Base-by-base conservation (phyloP, 2,113 vertebrate genomes). In the Elanoides forficatus region DNA sequence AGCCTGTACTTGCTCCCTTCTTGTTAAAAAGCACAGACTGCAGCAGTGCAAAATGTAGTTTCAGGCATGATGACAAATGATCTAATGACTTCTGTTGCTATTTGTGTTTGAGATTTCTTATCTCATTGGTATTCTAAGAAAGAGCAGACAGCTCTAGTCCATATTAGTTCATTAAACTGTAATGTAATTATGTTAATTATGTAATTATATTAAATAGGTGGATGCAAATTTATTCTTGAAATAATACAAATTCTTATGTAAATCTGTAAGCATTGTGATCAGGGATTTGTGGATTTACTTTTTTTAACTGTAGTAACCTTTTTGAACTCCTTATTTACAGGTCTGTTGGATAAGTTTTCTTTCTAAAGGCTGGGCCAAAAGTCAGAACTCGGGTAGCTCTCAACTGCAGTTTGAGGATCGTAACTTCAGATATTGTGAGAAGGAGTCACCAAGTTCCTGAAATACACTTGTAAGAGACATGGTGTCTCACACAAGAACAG, bases 211-310 rank as follows among this genome's bases (percentile, higher is more conserved):
- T 87, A 55, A 73, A 47, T 36, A 60, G 67, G 22, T 86, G 30
- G 45, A 62, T 74, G 47, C 42, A 81, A 48, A 52, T 78, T 73
- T 74, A 11, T 58, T 72, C 27, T 75, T 74, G 82, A 42, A 91
- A 52, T 80, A 63, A n/a, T 67, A 27, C 8, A 67, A 15, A 43
- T 73, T 76, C 52, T 90, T 91, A 81, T 3, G 20, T 80, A 81
- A 95, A 70, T 86, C 47, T 74, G 89, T 94, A 94, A 93, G 91
- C 45, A 42, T 53, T 0, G 0, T 88, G 47, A 78, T 73, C 19
- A 70, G 66, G 83, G 94, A 86, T 97, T 96, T 96, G 55, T 89
- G 94, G 86, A 91, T 96, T 96, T 96, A 62, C 90, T 93, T 84
- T 93, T 94, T 97, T 96, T 94, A 96, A 84, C 85, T 0, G 0